Base-by-base conservation (phyloP, 1,140 invertebrate genomes). In the Anastatus disparis region DNA sequence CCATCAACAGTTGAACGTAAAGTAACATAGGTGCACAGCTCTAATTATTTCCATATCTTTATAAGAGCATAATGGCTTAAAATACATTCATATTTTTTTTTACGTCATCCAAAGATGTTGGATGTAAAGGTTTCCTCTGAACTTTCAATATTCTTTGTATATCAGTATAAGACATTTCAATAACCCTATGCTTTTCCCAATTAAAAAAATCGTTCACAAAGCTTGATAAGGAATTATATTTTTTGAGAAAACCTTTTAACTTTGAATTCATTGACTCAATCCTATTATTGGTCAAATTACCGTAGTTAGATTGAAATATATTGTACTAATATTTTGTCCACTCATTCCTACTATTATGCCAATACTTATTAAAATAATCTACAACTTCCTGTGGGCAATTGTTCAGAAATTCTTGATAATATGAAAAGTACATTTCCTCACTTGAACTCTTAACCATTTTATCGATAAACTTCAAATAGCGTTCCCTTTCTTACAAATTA, bases 291-390 rank as follows among this genome's bases (percentile, higher is more conserved):
- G 65, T 68, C 7, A 15, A 31, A 22, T 68, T 62, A 17, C 29
- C 17, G 26, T 31, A 61, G 31, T 69, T 69, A 1, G 40, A 42
- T 9, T 35, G 10, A n/a, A 24, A 26, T 35, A 61, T 61, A 2
- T n/a, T n/a, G n/a, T n/a, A n/a, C n/a, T 17, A 29, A 40, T 59
- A 69, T 20, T 38, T 35, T 1, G 56, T 24, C 56, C 67, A 69
- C 17, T 59, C 40, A 0, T 46, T 13, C 2, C 22, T 69, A 38
- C 31, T 61, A 1, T 13, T 2, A 29, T 56, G 22, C 65, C 65
- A 68, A 46, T 68, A 42, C 27, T 58, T 42, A 46, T 68, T 35
- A 29, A 68, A 68, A 29, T 68, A 68, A n/a, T 22, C 4, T 2
- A 42, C 26, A 1, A 68, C 52, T 3, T 15, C 8, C 15, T 44